Base-by-base conservation (phyloP, 2,113 vertebrate species). In the Illadopsis cleaveri region DNA sequence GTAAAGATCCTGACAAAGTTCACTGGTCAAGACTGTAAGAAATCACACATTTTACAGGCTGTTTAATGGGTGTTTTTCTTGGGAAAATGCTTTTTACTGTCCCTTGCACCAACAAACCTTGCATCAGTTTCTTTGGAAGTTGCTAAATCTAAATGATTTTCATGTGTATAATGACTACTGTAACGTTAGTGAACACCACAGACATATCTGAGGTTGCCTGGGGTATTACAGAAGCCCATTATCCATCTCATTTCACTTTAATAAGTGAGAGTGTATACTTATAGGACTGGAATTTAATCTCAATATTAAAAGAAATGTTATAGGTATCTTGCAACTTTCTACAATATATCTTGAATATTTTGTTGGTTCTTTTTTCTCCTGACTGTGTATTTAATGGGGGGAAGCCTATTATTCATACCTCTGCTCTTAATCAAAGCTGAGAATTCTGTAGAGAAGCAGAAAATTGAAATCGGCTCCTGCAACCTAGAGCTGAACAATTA, bases 401-500 rank as follows among this genome's bases (percentile, higher is more conserved):
- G 58, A 77, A 89, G 69, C 84, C 95, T 71, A 94, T 96, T 97
- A 97, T 96, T 97, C 95, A 95, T 86, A 96, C 88, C 47, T 95
- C 93, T 95, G 71, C 95, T 94, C 90, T 96, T 97, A 96, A 98
- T 98, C 96, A 98, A 97, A 96, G 75, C 57, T 69, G 82, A 96
- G 81, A 97, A 96, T 95, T 97, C 75, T 94, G 95, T 28, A 86
- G 77, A 96, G 80, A 94, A 97, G 79, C 30, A 75, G 84, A 97
- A 92, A 98, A 96, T 85, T 96, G 93, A 97, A 85, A 97, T 96
- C 18, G 50, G 80, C 35, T 97, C 66, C 80, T 82, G 80, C 90
- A 96, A 96, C 76, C 72, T 79, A 93, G 96, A 96, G 86, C 20
- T 65, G 94, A 96, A 97, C 89, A 98, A 98, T 98, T 98, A 95